phyloP scores from a whole-genome alignment of 2,113 vertebrate genomes.

The Chrysemys picta region DNA sequence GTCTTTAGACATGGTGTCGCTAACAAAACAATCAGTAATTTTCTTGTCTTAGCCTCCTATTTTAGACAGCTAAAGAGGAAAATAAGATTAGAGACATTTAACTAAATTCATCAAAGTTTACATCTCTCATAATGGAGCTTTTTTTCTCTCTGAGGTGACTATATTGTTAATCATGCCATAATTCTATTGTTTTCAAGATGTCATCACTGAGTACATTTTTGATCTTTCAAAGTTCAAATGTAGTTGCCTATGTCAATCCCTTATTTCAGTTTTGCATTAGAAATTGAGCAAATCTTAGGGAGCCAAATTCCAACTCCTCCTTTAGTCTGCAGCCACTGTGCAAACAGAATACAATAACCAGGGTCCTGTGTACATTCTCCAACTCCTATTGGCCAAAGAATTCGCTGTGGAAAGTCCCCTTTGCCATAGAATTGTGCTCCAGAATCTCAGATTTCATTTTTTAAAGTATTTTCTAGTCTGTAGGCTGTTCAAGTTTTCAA shows the following conservation, averaged over 20 bases:
- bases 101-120: neutral
- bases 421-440: neutral
- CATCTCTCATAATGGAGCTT: neutral
- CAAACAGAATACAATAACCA: neutral
- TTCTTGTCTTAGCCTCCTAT: neutral
- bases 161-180: neutral
- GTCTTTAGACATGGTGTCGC: constrained; percentile 24
- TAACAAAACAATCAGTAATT: constrained; percentile 11
- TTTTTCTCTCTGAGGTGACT: neutral
- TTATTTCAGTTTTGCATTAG: neutral
- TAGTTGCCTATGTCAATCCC: neutral
- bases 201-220: neutral
- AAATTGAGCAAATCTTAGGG: neutral
- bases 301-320: neutral
- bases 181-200: neutral
- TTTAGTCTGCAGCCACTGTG: neutral
- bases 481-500: neutral
- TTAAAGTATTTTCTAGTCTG: neutral
- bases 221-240: neutral
- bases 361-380: neutral
- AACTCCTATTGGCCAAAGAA: neutral
- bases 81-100: neutral
- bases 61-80: constrained; percentile 31
- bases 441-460: neutral
- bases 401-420: neutral